Conservation (phyloP, 2,113 vertebrate genomes). For the Lichenostomus cassidix region DNA sequence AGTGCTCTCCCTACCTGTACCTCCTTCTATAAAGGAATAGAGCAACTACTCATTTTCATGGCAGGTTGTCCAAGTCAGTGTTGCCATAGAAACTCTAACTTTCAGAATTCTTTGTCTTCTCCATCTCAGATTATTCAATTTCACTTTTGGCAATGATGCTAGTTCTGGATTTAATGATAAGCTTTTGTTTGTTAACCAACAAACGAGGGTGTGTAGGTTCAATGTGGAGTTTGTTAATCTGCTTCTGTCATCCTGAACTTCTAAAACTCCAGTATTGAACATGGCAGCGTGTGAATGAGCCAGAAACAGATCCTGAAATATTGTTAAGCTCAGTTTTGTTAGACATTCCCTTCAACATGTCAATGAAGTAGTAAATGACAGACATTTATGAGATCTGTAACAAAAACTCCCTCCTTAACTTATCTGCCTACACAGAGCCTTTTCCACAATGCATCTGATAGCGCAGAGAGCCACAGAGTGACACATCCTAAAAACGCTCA, state of each 20-base stretch:
- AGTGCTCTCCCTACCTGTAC: background rate
- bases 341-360: slow-evolving; percentile 8
- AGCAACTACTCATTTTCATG: background rate
- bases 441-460: background rate
- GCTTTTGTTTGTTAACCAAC: background rate
- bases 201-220: background rate
- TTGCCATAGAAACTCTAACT: background rate
- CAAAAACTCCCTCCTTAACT: slow-evolving; percentile 18
- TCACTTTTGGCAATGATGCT: background rate
- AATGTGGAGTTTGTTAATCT: background rate
- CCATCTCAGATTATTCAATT: background rate
- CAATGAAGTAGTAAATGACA: background rate
- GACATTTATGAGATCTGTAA: background rate
- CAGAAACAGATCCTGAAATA: background rate
- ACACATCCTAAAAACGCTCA: background rate
- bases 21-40: background rate
- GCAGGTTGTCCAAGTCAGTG: background rate
- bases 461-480: background rate
- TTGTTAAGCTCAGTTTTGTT: slow-evolving; percentile 4
- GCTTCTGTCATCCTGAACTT: background rate
- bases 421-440: background rate
- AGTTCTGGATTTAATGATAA: background rate
- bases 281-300: background rate
- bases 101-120: background rate
- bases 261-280: background rate